Base-by-base conservation (phyloP, 2,888 invertebrate genomes). In the Listrodromus nycthemerus region DNA sequence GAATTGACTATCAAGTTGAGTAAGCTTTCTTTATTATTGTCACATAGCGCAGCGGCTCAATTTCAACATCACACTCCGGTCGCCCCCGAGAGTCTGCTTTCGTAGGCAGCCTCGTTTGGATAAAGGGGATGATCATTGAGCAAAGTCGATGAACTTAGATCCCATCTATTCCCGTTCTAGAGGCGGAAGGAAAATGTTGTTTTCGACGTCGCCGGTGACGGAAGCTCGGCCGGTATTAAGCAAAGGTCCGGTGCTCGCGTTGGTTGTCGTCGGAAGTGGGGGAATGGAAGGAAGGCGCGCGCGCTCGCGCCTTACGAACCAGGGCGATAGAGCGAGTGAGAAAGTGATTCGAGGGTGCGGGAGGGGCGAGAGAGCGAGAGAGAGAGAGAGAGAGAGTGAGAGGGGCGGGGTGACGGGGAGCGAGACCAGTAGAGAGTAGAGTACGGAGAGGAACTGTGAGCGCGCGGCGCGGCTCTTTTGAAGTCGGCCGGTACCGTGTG, bases 401-500 rank as follows among this genome's bases (percentile, higher is more conserved):
- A 86, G 89, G 24, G 37, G 7, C 8, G 37, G 37, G 10, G 1
- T 37, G 37, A 37, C 37, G 37, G 37, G 8, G 37, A 37, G 75
- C 33, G 75, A 75, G 24, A 78, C 30, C 61, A 50, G 69, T 48
- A 50, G 30, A 76, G 76, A 66, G 76, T 45, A 69, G 86, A 86
- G 87, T 77, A 85, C 91, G 90, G 89, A 90, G 92, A 91, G 92
- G 91, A 91, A 91, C 91, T 90, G 92, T 69, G 77, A 67, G 77
- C 77, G 66, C 77, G 69, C 58, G 67, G 45, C 67, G 90, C 92
- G 92, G 92, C 91, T 91, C 89, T 92, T 92, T 92, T 92, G 92
- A 92, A 90, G 92, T 92, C 91, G 90, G 91, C 91, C 92, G 91
- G 92, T 92, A 92, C 92, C 91, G 91, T 92, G 92, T 92, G 92